A percentile compares a stretch with the other conserved stretches of the same genome.
Conservation (phyloP, 2,888 invertebrate genomes). For the Tricholauxania praeusta region DNA sequence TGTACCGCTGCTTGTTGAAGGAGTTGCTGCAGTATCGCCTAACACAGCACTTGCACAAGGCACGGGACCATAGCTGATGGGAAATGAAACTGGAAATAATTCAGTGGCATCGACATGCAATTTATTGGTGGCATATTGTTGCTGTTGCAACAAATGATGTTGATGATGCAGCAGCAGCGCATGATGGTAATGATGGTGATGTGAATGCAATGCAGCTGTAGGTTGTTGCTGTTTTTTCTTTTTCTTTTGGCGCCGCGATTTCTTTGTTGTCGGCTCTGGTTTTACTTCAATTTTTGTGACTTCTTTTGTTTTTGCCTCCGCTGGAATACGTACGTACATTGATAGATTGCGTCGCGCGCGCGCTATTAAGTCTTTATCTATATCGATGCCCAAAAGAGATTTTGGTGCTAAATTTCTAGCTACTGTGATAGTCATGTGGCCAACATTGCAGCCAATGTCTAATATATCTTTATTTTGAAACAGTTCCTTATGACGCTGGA, state of each 20-base stretch:
- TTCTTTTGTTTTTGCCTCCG: conserved; percentile 30
- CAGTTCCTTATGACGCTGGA: conserved; percentile 82
- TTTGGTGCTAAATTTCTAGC: conserved; percentile 88
- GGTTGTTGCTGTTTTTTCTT: conserved; percentile 34
- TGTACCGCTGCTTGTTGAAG: conserved; percentile 45
- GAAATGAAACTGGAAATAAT: conserved; percentile 88
- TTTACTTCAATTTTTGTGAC: conserved; percentile 40
- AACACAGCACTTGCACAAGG: conserved; percentile 25
- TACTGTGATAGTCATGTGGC: conserved; percentile 91
- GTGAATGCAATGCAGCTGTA: conserved; percentile 39
- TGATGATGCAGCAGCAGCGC: conserved; percentile 53
- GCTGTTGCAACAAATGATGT: conserved; percentile 56
- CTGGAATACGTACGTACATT: conserved; percentile 64
- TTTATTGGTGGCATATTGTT: conserved; percentile 57
- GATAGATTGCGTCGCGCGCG: conserved; percentile 67
- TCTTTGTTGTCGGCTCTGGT: background rate
- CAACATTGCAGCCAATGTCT: conserved; percentile 98
- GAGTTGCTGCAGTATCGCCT: conserved; percentile 29
- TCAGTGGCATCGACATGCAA: conserved; percentile 62
- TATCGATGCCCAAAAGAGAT: conserved; percentile 93
- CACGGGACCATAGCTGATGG: conserved; percentile 82
- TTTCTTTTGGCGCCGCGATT: conserved; percentile 32
- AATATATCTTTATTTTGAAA: conserved; percentile 92
- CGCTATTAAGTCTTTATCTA: conserved; percentile 87
- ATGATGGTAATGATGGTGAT: conserved; percentile 53